A percentile compares a stretch with the other conserved stretches of the same genome.
Evolutionary conservation across 1,140 invertebrate species (phyloP).

Genomic region (Pogonomyrmex californicus): DNA sequence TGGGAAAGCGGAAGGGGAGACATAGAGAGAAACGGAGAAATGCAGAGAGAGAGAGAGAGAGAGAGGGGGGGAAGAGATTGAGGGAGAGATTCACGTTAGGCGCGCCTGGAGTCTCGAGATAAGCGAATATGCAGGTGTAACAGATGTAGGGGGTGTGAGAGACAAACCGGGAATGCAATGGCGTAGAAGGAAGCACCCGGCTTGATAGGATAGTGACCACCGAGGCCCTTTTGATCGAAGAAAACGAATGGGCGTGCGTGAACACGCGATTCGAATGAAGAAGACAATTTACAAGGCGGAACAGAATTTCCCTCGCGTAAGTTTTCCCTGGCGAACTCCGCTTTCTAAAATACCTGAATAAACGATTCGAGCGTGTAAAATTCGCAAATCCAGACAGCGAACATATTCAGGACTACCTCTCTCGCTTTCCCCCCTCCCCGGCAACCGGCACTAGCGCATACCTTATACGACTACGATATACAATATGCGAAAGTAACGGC

Average conservation of each 20-base stretch:
- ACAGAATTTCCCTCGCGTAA: neutral
- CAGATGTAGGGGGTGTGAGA: conserved; percentile 32
- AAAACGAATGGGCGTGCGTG: neutral
- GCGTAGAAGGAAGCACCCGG: conserved; percentile 8
- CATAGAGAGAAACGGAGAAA: neutral
- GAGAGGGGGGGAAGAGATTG: conserved; percentile 40
- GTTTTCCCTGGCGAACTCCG: neutral
- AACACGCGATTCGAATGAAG: neutral
- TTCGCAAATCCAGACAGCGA: neutral
- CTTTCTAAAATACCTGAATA: conserved; percentile 44
- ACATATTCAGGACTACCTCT: neutral
- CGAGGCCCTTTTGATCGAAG: neutral
- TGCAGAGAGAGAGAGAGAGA: neutral
- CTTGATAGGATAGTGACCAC: conserved; percentile 37
- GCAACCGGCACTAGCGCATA: conserved; percentile 5
- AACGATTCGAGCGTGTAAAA: conserved; percentile 55
- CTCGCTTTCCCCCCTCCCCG: neutral
- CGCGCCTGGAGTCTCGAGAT: conserved; percentile 76
- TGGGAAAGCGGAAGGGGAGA: neutral
- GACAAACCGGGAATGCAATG: conserved; percentile 42
- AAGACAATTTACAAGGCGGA: neutral
- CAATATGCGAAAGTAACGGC: conserved; percentile 15
- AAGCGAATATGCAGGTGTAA: conserved; percentile 73
- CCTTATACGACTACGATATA: conserved; percentile 10
- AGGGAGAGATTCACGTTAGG: conserved; percentile 71